Evolutionary conservation across 2,888 invertebrate genomes (phyloP), one percentile per base, ranked within the genome.

Genomic region (Ischnus inquisitorius): DNA sequence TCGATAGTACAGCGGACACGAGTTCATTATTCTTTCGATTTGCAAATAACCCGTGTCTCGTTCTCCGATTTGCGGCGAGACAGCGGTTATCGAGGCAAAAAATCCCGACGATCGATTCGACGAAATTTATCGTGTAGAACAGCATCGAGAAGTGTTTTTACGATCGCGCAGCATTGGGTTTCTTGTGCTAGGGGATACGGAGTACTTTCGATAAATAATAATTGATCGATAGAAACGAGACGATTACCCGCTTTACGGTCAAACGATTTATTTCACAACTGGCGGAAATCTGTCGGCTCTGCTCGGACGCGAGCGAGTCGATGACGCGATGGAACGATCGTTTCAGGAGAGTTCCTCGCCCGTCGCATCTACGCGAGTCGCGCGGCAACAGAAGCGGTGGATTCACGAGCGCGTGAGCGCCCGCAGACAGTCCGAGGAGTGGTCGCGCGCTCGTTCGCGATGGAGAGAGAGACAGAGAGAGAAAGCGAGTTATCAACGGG

Each of bases 351-450:
- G 60, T 69, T 48, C 69, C 77, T 67, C 34, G 48, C 65, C 60
- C 57, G 82, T 64, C 79, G 76, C 67, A 83, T 76, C 72, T 48
- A 54, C 34, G 67, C 68, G 78, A 69, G 79, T 72, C 62, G 57
- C 62, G 82, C 74, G 80, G 78, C 71, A 77, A 83, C 85, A 79
- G 85, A 81, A 79, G 83, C 81, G 85, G 76, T 82, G 82, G 86
- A 78, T 78, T 80, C 82, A 82, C 82, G 84, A 76, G 80, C 86
- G 82, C 78, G 84, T 84, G 82, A 79, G 84, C 82, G 85, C 79
- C 69, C 43, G 77, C 82, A 84, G 84, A 86, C 79, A 79, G 79
- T 79, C 79, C 85, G 82, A 83, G 85, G 82, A 86, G 84, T 82
- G 84, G 84, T 84, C 84, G 82, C 79, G 79, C 82, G 84, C 75